Conservation (phyloP, 1,140 invertebrate species). For the Anadara kagoshimensis region DNA sequence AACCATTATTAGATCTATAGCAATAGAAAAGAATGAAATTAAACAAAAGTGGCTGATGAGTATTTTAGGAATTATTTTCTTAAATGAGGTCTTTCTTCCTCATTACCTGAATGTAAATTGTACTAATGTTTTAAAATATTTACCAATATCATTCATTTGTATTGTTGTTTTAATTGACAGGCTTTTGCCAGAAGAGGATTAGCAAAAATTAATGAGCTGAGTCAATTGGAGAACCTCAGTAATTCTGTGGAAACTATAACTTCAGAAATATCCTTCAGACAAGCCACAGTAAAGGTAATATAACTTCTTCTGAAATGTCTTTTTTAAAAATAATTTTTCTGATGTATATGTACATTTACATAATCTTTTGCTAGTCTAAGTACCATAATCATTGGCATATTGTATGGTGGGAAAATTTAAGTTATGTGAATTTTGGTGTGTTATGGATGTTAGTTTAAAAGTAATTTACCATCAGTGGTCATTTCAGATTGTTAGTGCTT, state of each 20-base stretch:
- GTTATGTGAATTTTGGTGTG: too few relatives aligned
- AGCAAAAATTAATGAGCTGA: slow-evolving; percentile 71
- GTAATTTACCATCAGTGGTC: too few relatives aligned
- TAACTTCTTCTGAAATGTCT: too few relatives aligned
- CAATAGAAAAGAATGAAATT: too few relatives aligned
- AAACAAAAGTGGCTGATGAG: background rate
- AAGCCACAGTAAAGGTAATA: slow-evolving; percentile 71
- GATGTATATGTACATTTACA: too few relatives aligned
- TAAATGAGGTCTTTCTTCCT: background rate
- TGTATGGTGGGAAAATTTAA: too few relatives aligned
- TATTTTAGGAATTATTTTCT: background rate
- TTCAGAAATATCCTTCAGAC: slow-evolving; percentile 63
- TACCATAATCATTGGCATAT: too few relatives aligned
- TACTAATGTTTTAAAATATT: background rate
- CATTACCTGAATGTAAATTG: background rate
- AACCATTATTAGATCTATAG: too few relatives aligned
- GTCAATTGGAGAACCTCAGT: slow-evolving; percentile 69
- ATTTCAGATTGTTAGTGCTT: too few relatives aligned
- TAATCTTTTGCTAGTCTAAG: too few relatives aligned
- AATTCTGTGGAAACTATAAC: slow-evolving; percentile 49
- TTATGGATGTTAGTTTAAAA: too few relatives aligned
- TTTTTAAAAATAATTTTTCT: too few relatives aligned
- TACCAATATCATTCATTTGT: slow-evolving; percentile 1
- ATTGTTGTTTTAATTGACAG: slow-evolving; percentile 40
- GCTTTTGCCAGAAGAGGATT: slow-evolving; percentile 71